phyloP scores from a whole-genome alignment of 2,113 vertebrate genomes.

The Chionodraco myersi region DNA sequence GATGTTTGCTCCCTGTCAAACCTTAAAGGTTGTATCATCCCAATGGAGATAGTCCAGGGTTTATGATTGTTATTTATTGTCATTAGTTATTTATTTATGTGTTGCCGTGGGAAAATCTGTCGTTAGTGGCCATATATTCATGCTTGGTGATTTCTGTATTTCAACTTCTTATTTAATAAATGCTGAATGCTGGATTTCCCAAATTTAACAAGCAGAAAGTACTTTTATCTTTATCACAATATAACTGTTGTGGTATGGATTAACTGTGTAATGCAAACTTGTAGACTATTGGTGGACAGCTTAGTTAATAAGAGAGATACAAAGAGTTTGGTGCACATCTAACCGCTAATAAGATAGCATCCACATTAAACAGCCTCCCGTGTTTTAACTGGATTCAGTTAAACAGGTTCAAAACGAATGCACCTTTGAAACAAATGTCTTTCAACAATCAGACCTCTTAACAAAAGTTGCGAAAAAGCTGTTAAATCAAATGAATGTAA shows the following conservation, averaged over 20 bases:
- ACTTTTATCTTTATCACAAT: too few species aligned
- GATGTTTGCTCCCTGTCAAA: conserved; percentile 54
- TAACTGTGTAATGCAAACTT: too few species aligned
- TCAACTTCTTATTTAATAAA: background rate
- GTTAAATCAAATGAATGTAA: background rate
- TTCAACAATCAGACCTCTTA: too few species aligned
- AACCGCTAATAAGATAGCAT: background rate
- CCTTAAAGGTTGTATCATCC: conserved; percentile 15
- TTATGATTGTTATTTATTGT: conserved; percentile 17
- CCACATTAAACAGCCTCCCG: too few species aligned
- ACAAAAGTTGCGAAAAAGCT: background rate
- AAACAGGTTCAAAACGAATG: too few species aligned
- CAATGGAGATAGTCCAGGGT: conserved; percentile 21
- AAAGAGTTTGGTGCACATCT: background rate
- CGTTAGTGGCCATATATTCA: conserved; percentile 4
- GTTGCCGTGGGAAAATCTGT: conserved; percentile 23
- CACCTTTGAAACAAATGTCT: too few species aligned
- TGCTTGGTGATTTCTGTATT: background rate
- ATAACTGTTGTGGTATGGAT: too few species aligned
- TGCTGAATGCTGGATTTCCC: too few species aligned
- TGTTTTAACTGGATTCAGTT: too few species aligned
- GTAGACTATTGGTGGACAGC: too few species aligned
- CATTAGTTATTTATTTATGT: background rate
- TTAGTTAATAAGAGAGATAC: too few species aligned
- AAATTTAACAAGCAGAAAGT: too few species aligned